Base-by-base conservation (phyloP, 92 coral and sea anemone genomes). In the Micromussa lordhowensis region DNA sequence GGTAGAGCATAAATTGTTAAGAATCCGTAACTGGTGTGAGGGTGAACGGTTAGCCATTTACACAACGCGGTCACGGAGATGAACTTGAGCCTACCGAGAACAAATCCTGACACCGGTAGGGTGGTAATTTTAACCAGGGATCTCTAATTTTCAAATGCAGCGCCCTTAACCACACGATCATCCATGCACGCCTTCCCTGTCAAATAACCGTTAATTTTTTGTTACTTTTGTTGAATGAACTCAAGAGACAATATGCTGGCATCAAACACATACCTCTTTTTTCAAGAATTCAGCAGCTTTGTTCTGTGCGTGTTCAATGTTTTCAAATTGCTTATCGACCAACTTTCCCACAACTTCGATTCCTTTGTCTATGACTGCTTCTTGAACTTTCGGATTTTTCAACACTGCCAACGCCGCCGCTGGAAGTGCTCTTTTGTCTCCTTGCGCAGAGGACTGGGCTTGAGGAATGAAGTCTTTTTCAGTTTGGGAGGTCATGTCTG, bases 301-400 rank as follows among this genome's bases (percentile, higher is more conserved):
- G 6, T 75, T 44, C 79, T 32, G 79, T 19, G 79, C 79, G 1
- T 13, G 51, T 14, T 75, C 79, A 17, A 36, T 75, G 79, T 34
- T 75, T 75, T 75, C 51, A 4, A 75, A 75, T 9, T 35, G 21
- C 12, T 77, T 77, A 22, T 77, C 81, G 13, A 77, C 64, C 58
- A 77, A 4, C 3, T 77, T 75, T 75, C 79, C 79, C 1, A 44
- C 79, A 11, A 75, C 79, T 36, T 75, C 79, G 14, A 75, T 28
- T 48, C 81, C 81, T 53, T 77, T 77, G 3, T 77, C 64, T 2
- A 77, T n/a, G 36, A n/a, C 81, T 16, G 81, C 81, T 29, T 77
- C 81, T 77, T 77, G 81, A 17, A 51, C 81, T 77, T 77, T 77
- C 13, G 81, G 79, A 75, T 75, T 75, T 11, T 75, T 75, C 54